These are phyloP conservation scores for Lordiphosa mommai DNA, from an alignment of 1,140 invertebrate species.

Conservation along the genomic window DNA sequence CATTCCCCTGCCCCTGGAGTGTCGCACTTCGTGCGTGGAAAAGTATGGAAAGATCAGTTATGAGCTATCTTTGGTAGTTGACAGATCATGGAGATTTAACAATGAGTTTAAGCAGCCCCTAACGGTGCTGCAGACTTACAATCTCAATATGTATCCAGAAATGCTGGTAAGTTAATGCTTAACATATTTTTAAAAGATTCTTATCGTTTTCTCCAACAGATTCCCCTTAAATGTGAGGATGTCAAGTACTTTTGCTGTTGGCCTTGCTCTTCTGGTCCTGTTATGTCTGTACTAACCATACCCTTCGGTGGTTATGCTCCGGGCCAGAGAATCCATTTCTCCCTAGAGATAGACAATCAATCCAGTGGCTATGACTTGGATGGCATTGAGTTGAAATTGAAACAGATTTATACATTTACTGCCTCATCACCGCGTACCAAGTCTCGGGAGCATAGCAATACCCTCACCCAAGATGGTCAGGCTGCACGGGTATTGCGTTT, in stretches of 20 bases:
- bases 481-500: slow-evolving; percentile 42
- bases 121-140: slow-evolving; percentile 86
- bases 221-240: slow-evolving; percentile 52
- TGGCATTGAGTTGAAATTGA: slow-evolving; percentile 27
- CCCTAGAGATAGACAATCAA: slow-evolving; percentile 56
- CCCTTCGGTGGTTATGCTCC: slow-evolving; percentile 70
- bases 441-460: slow-evolving; percentile 19
- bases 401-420: slow-evolving; percentile 39
- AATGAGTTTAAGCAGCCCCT: slow-evolving; percentile 86
- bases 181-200: neutral
- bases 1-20: slow-evolving; percentile 80
- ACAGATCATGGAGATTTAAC: slow-evolving; percentile 88
- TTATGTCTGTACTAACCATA: slow-evolving; percentile 48
- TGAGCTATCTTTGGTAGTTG: slow-evolving; percentile 83
- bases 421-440: slow-evolving; percentile 38
- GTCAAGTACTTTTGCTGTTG: slow-evolving; percentile 62
- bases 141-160: slow-evolving; percentile 84
- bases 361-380: slow-evolving; percentile 48
- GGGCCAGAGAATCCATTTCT: slow-evolving; percentile 55
- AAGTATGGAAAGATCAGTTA: slow-evolving; percentile 86
- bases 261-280: slow-evolving; percentile 60
- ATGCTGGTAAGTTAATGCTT: slow-evolving; percentile 35
- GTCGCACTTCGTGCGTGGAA: slow-evolving; percentile 86
- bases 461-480: slow-evolving; percentile 15
- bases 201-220: slow-evolving; percentile 25